Percentiles rank a stretch among this genome's conserved stretches.
These are phyloP conservation scores for Cheilosia pagana DNA, from an alignment of 2,888 invertebrate species.

Conservation along the genomic window DNA sequence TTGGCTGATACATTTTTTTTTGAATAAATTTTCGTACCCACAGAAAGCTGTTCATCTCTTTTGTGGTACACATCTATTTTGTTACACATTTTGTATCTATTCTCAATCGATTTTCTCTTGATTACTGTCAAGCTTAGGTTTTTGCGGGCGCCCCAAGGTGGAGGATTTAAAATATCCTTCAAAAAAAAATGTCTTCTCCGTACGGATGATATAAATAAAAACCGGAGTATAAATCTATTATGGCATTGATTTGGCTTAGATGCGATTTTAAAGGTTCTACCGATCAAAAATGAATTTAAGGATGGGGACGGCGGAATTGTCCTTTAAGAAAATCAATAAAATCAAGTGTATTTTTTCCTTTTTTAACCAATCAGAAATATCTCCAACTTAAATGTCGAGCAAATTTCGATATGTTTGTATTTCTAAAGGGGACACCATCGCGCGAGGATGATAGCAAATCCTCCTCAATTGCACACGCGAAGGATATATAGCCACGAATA, in stretches of 20 bases:
- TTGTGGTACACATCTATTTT: conserved; percentile 24
- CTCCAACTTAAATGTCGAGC: conserved; percentile 26
- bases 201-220: neutral
- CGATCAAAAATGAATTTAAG: conserved; percentile 48
- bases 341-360: neutral
- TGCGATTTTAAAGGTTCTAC: conserved; percentile 62
- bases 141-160: neutral
- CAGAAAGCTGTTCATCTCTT: conserved; percentile 36
- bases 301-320: neutral
- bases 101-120: conserved; percentile 65
- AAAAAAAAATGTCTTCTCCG: conserved; percentile 1
- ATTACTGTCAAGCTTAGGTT: conserved; percentile 69
- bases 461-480: conserved; percentile 19
- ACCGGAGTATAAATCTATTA: conserved; percentile 64
- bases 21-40: conserved; percentile 24
- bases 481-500: neutral
- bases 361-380: conserved; percentile 34
- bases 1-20: conserved; percentile 7
- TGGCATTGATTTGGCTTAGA: conserved; percentile 46
- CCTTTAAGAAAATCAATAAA: conserved; percentile 18
- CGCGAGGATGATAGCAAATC: conserved; percentile 8
- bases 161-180: conserved; percentile 49
- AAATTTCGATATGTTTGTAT: conserved; percentile 8
- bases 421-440: conserved; percentile 5
- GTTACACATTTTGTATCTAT: conserved; percentile 52